phyloP scores from a whole-genome alignment of 2,113 vertebrate genomes.

The Perccottus glenii region DNA sequence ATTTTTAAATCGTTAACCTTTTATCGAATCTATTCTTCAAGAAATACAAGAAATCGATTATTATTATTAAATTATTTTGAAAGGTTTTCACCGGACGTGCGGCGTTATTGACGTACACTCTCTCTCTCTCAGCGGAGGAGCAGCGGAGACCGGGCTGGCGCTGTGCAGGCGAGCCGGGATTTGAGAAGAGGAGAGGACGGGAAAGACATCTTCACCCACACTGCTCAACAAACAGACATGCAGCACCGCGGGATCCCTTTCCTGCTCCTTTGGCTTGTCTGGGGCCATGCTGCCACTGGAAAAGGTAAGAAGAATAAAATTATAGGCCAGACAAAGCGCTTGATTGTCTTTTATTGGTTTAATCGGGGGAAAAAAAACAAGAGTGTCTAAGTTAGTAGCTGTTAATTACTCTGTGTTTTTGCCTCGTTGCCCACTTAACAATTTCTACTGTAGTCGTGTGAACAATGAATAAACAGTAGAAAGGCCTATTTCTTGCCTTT shows the following conservation, averaged over 20 bases:
- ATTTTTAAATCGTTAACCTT: no score
- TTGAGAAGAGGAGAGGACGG: constrained; percentile 53
- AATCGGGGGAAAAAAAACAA: not conserved
- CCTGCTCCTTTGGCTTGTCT: constrained; percentile 62
- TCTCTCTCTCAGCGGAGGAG: constrained; percentile 22
- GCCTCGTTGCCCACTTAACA: no score
- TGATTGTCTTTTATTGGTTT: not conserved
- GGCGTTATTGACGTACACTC: constrained; percentile 3
- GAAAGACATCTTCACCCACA: constrained; percentile 29
- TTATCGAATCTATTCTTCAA: no score
- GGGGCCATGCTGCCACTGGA: constrained; percentile 61
- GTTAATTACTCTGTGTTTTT: not conserved
- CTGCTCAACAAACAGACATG: constrained; percentile 50
- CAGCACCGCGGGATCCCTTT: constrained; percentile 51
- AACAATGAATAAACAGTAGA: no score
- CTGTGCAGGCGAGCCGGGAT: constrained; percentile 36
- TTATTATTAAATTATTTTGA: not conserved
- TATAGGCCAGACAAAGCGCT: not conserved
- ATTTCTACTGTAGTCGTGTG: no score
- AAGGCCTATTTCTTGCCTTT: no score
- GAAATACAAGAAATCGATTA: no score
- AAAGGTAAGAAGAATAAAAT: constrained; percentile 69
- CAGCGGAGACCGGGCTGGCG: constrained; percentile 29
- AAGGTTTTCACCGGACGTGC: constrained; percentile 3
- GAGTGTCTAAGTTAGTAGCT: constrained; percentile 37